phyloP scores from a whole-genome alignment of 2,113 vertebrate genomes.

The Chinchilla lanigera region DNA sequence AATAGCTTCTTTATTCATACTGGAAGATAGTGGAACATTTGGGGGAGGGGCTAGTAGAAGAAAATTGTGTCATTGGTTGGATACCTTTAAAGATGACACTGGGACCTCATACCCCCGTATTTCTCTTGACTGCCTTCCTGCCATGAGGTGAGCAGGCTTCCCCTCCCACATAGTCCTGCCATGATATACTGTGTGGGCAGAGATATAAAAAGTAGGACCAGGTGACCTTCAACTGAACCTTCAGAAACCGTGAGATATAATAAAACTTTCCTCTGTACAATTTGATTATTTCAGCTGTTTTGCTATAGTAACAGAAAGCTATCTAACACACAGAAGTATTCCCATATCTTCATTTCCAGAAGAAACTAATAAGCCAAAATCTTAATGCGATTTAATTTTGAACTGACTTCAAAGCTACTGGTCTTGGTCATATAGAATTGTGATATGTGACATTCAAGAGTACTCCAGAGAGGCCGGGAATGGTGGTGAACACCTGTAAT shows the following conservation, averaged over 20 bases:
- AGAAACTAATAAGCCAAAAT: not conserved
- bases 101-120: not conserved
- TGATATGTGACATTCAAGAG: not conserved
- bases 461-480: not conserved
- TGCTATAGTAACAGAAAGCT: not conserved
- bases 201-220: not conserved
- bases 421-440: not conserved
- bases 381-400: not conserved
- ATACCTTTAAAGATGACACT: no score
- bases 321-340: not conserved
- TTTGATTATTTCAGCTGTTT: not conserved
- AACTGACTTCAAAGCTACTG: not conserved
- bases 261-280: not conserved
- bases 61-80: no score
- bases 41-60: fast-evolving
- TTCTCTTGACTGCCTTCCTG: not conserved
- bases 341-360: not conserved
- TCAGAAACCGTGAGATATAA: not conserved
- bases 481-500: no score
- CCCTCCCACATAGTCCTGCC: not conserved
- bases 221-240: fast-evolving
- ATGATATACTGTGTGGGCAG: fast-evolving
- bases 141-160: not conserved
- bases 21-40: not conserved
- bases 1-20: not conserved